phyloP scores from a whole-genome alignment of 2,888 invertebrate species.

The Hypolimnas misippus region DNA sequence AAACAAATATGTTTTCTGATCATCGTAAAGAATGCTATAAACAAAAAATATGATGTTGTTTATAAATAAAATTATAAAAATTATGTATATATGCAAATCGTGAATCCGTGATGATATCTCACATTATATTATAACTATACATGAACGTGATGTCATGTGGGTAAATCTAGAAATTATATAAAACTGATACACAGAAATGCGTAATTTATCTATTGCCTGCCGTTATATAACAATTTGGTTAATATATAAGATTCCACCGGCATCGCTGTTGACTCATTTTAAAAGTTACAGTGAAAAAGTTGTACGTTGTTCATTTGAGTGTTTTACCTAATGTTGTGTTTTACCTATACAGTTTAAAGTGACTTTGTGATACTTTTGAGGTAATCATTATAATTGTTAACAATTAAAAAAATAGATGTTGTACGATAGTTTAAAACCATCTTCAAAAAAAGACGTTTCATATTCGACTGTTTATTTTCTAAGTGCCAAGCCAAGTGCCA shows the following conservation, averaged over 20 bases:
- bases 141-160: slow-evolving; percentile 29
- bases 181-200: slow-evolving; percentile 22
- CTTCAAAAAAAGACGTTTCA: too few relatives aligned
- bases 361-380: too few relatives aligned
- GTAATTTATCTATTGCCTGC: slow-evolving; percentile 5
- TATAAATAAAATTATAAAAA: background rate
- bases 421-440: too few relatives aligned
- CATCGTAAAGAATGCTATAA: background rate
- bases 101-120: slow-evolving; percentile 27
- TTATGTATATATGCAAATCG: slow-evolving; percentile 25
- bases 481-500: too few relatives aligned
- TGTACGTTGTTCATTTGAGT: background rate
- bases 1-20: background rate
- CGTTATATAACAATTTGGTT: background rate
- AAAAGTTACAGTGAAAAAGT: background rate
- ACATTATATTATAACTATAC: slow-evolving; percentile 11
- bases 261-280: background rate
- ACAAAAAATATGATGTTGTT: background rate
- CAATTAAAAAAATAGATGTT: too few relatives aligned
- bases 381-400: too few relatives aligned
- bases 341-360: background rate
- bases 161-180: slow-evolving; percentile 18
- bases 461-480: too few relatives aligned
- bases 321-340: background rate
- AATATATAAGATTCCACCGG: background rate